Conservation (phyloP, 2,888 invertebrate genomes). For the Spatulosminthurus flaviceps region DNA sequence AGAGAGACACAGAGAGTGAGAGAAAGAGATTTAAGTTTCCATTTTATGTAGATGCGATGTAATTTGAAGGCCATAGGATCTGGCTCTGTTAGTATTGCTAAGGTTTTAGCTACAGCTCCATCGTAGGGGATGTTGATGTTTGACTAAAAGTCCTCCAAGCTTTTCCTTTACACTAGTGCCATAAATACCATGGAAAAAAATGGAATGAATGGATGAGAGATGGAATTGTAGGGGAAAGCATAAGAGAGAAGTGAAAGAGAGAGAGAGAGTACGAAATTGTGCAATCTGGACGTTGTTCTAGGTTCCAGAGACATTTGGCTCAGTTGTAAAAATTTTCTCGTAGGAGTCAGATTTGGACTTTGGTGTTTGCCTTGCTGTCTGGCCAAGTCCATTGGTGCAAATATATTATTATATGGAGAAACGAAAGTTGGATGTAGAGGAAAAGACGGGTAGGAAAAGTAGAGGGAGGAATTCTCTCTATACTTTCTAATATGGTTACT, state of each 20-base stretch:
- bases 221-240: slow-evolving; percentile 19
- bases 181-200: neutral
- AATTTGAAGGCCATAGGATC: neutral
- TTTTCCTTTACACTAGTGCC: neutral
- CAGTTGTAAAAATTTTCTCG: slow-evolving; percentile 8
- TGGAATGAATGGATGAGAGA: slow-evolving; percentile 34
- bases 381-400: slow-evolving; percentile 41
- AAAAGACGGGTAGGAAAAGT: too few relatives aligned
- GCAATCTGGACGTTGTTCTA: slow-evolving; percentile 36
- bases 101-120: slow-evolving; percentile 1
- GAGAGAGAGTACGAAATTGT: slow-evolving; percentile 29
- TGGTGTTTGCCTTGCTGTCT: slow-evolving; percentile 41
- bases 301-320: slow-evolving; percentile 19
- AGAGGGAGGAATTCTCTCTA: too few relatives aligned
- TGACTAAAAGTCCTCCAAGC: neutral
- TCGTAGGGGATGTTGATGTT: neutral
- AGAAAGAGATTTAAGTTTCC: slow-evolving; percentile 27
- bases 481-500: too few relatives aligned
- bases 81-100: too few relatives aligned
- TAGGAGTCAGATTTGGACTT: slow-evolving; percentile 42
- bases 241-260: neutral
- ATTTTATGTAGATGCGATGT: slow-evolving; percentile 1
- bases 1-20: too few relatives aligned
- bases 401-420: neutral
- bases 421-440: too few relatives aligned